Percentiles rank a stretch among this genome's conserved stretches.
Evolutionary conservation across 1,140 invertebrate genomes (phyloP).

Genomic region (Camponotus floridanus): DNA sequence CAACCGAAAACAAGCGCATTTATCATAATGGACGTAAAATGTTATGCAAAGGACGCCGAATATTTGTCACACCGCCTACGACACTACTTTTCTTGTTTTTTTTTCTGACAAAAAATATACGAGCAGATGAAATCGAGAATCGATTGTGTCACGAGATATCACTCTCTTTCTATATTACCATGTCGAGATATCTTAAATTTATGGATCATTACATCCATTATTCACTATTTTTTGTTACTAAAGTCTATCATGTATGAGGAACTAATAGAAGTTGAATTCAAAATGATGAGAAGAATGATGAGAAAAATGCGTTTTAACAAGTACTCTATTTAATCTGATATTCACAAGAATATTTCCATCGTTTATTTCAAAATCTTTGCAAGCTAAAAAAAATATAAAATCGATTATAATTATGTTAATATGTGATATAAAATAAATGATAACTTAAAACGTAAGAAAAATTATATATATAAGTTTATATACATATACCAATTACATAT

Average conservation of each 20-base stretch:
- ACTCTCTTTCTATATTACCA: neutral
- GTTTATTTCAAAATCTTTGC: too few relatives aligned
- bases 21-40: neutral
- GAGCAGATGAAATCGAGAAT: neutral
- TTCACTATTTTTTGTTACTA: neutral
- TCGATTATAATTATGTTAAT: too few relatives aligned
- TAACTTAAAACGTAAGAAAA: neutral
- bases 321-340: too few relatives aligned
- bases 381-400: too few relatives aligned
- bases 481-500: too few relatives aligned
- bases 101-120: neutral
- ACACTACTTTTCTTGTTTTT: neutral
- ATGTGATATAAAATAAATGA: too few relatives aligned
- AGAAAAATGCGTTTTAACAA: neutral
- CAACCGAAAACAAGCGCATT: constrained; percentile 22
- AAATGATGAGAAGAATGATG: neutral
- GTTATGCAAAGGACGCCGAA: neutral
- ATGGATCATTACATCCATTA: neutral
- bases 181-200: neutral
- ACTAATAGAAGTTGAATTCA: neutral
- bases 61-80: neutral
- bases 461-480: neutral
- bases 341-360: too few relatives aligned
- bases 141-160: neutral
- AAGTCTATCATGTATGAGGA: neutral